Evolutionary conservation across 2,888 invertebrate genomes (phyloP).

Genomic region (Prosopocoilus inquinatus): DNA sequence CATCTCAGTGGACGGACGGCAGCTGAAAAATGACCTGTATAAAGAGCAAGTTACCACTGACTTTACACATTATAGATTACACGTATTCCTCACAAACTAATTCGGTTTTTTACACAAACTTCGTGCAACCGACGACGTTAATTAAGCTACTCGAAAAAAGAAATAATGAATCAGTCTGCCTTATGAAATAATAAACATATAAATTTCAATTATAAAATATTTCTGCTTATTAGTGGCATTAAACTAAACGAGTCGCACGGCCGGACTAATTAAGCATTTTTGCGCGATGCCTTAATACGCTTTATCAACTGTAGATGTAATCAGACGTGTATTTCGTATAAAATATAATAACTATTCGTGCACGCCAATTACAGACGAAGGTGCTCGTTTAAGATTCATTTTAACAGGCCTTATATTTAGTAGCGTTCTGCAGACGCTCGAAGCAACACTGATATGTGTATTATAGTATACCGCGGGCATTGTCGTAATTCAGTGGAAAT

Average conservation of each 20-base stretch:
- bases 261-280: too few species aligned
- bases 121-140: too few species aligned
- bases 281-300: too few species aligned
- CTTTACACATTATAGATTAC: conserved; percentile 5
- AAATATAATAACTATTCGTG: background rate
- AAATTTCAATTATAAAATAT: too few species aligned
- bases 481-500: conserved; percentile 45
- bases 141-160: too few species aligned
- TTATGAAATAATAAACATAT: too few species aligned
- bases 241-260: too few species aligned
- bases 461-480: conserved; percentile 36
- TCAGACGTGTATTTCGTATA: background rate
- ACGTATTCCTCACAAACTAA: background rate
- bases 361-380: conserved; percentile 31
- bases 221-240: too few species aligned
- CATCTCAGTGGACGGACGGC: conserved; percentile 31
- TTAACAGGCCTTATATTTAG: conserved; percentile 35
- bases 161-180: too few species aligned
- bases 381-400: conserved; percentile 30
- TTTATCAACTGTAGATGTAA: too few species aligned
- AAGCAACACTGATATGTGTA: conserved; percentile 37
- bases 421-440: conserved; percentile 32
- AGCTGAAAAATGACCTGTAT: conserved; percentile 35
- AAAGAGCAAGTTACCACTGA: conserved; percentile 18
- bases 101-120: too few species aligned